Conservation (phyloP, 2,113 vertebrate genomes). For the Proteles cristata region DNA sequence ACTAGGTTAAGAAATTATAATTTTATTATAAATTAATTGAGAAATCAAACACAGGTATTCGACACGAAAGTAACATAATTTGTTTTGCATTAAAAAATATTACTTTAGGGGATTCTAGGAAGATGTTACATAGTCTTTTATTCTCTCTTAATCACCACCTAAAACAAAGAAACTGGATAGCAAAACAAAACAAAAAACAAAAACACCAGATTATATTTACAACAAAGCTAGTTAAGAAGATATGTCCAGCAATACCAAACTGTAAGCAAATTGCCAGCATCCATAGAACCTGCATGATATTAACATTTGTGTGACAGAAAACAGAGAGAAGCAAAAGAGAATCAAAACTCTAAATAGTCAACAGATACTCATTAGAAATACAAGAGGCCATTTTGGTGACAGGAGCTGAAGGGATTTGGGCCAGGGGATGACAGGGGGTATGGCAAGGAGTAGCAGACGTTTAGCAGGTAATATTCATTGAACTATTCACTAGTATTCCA, state of each 20-base stretch:
- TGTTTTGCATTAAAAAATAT: not conserved
- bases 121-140: not conserved
- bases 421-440: not conserved
- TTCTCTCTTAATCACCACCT: not conserved
- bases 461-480: not conserved
- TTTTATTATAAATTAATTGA: slow-evolving; percentile 17
- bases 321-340: not conserved
- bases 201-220: not conserved
- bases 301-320: not conserved
- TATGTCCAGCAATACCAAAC: not conserved
- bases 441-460: not conserved
- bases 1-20: not conserved
- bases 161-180: not conserved
- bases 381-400: not conserved
- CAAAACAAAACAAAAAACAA: not conserved
- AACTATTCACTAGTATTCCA: not conserved
- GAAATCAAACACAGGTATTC: not conserved
- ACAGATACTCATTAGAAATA: not conserved
- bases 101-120: not conserved
- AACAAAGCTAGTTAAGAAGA: not conserved
- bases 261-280: not conserved
- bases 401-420: not conserved
- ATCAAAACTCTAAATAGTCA: not conserved
- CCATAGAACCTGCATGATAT: not conserved
- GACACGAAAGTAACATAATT: not conserved